Conservation (phyloP, 2,888 invertebrate species). For the Aleiodes leptofemur region DNA sequence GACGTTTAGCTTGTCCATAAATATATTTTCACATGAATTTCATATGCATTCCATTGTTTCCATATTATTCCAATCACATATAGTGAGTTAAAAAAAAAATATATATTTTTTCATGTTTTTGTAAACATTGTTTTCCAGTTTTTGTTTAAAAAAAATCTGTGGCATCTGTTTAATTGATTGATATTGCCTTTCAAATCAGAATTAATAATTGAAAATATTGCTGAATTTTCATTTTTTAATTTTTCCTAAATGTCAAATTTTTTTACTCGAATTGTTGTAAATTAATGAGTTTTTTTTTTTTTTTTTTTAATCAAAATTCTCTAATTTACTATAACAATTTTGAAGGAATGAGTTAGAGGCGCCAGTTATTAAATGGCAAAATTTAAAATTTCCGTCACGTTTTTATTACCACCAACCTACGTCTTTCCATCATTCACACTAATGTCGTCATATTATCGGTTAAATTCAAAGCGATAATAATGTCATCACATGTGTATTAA, state of each 20-base stretch:
- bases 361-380: slow-evolving; percentile 18
- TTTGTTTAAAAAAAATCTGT: no score
- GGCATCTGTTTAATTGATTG: no score
- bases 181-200: no score
- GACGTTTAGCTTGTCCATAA: slow-evolving; percentile 30
- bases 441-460: slow-evolving; percentile 23
- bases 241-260: no score
- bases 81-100: background rate
- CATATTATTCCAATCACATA: background rate
- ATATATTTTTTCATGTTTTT: background rate
- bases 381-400: slow-evolving; percentile 3
- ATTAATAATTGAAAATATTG: no score
- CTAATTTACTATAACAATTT: background rate
- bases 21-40: slow-evolving; percentile 4
- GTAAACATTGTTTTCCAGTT: no score
- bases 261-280: background rate
- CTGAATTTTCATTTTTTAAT: no score
- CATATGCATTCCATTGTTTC: slow-evolving; percentile 6
- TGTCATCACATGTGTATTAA: slow-evolving; percentile 20
- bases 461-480: slow-evolving; percentile 27
- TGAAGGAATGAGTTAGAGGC: background rate
- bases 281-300: background rate
- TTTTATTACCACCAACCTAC: slow-evolving; percentile 5
- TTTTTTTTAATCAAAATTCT: no score
- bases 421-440: slow-evolving; percentile 4